These are phyloP conservation scores for Synergus laeviventris DNA, from an alignment of 2,888 invertebrate genomes.

Conservation along the genomic window DNA sequence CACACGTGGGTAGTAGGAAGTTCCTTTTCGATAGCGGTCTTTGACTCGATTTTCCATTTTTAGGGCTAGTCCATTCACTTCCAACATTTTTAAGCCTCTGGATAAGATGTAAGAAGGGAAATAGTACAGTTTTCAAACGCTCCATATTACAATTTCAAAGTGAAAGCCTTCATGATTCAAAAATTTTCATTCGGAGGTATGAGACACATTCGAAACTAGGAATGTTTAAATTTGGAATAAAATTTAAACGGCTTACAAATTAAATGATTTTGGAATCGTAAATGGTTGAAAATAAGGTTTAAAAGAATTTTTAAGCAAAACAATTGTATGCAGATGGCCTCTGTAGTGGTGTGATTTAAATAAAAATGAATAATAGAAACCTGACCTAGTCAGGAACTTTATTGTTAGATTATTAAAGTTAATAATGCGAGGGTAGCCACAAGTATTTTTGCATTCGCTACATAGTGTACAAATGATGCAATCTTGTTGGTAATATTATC, in stretches of 20 bases:
- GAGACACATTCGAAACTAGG: too few species aligned
- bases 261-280: too few species aligned
- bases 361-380: background rate
- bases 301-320: too few species aligned
- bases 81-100: background rate
- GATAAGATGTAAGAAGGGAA: background rate
- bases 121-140: background rate
- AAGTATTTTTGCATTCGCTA: background rate
- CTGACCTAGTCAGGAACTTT: background rate
- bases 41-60: slow-evolving; percentile 12
- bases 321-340: too few species aligned
- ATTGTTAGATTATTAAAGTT: background rate
- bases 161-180: background rate
- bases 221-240: too few species aligned
- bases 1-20: slow-evolving; percentile 23
- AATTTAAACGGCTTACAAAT: too few species aligned
- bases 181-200: too few species aligned
- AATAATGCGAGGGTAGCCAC: slow-evolving; percentile 32
- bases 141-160: background rate
- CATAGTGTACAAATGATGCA: slow-evolving; percentile 2
- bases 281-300: background rate
- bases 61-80: background rate
- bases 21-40: background rate
- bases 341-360: background rate
- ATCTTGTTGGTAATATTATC: slow-evolving; percentile 26